Conservation (phyloP, 2,797 vertebrate species). For the Rhinichthys osculus region DNA sequence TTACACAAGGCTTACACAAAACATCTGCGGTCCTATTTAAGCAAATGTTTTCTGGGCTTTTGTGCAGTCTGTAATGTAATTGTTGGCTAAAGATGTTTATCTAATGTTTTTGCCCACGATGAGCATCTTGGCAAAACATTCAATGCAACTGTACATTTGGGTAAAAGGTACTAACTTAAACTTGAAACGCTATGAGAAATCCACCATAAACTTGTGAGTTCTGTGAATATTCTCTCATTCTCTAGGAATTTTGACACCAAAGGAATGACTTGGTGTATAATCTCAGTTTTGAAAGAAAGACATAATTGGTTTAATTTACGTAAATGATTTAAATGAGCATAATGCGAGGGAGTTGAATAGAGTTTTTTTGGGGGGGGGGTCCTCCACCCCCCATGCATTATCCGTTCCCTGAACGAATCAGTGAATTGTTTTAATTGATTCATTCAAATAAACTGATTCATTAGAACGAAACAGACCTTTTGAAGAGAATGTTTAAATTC, state of each 20-base stretch:
- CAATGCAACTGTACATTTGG: neutral
- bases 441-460: neutral
- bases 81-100: conserved; percentile 56
- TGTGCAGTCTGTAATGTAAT: conserved; percentile 61
- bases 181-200: neutral
- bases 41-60: conserved; percentile 44
- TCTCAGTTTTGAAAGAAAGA: neutral
- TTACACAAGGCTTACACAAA: conserved; percentile 52
- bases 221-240: neutral
- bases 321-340: neutral
- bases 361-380: neutral
- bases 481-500: neutral
- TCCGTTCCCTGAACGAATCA: neutral
- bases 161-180: conserved; percentile 10
- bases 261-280: neutral
- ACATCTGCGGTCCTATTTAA: conserved; percentile 69
- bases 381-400: neutral
- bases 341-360: neutral
- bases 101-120: conserved; percentile 52
- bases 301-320: conserved; percentile 13
- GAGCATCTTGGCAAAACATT: conserved; percentile 46
- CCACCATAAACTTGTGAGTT: neutral
- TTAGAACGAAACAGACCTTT: neutral
- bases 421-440: neutral
- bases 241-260: neutral